Conservation (phyloP, 2,797 vertebrate species). For the Synanceia verrucosa region DNA sequence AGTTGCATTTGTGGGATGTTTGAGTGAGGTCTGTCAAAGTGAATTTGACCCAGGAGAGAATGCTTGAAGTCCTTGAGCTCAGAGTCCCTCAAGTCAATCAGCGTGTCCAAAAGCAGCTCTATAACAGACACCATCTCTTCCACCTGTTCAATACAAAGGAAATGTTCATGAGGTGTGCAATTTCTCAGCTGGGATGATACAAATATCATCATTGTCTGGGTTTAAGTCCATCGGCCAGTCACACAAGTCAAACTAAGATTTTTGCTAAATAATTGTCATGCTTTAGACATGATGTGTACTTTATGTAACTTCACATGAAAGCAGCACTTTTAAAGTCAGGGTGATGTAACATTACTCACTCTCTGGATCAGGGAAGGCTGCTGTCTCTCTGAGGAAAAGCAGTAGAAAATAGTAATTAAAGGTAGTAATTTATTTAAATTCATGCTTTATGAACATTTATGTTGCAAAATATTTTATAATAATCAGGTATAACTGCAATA, state of each 20-base stretch:
- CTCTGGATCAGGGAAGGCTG: not conserved
- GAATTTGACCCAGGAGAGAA: rapidly evolving
- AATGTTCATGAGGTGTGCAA: not conserved
- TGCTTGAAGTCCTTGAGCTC: rapidly evolving
- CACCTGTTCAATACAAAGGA: constrained; percentile 15
- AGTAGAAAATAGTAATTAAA: not conserved
- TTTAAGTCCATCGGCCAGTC: too few species aligned
- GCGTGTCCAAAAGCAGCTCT: constrained; percentile 23
- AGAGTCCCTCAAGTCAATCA: not conserved
- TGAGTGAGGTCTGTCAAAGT: rapidly evolving
- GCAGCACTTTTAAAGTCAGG: too few species aligned
- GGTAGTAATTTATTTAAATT: not conserved
- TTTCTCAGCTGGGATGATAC: too few species aligned
- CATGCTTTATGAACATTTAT: not conserved
- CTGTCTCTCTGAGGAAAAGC: not conserved
- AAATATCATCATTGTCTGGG: too few species aligned
- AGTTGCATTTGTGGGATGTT: not conserved
- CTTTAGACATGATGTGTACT: not conserved
- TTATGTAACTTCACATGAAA: too few species aligned
- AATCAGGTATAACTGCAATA: too few species aligned
- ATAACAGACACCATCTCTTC: not conserved
- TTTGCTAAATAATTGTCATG: not conserved
- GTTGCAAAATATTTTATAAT: not conserved
- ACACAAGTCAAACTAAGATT: too few species aligned
- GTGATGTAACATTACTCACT: not conserved